Conservation (phyloP, 2,797 vertebrate species). For the Propithecus deckenii region DNA sequence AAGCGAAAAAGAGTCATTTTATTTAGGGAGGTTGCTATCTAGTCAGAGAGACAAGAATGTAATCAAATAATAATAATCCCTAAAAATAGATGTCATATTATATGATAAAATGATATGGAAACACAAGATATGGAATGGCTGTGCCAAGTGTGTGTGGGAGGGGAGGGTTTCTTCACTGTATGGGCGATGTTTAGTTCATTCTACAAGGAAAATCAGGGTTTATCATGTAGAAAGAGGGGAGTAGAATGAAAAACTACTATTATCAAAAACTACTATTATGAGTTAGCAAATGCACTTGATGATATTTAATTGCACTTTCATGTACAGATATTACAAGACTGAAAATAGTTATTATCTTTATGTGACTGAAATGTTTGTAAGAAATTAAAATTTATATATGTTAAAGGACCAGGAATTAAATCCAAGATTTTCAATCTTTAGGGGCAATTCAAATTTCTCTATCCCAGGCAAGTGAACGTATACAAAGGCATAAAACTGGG, state of each 20-base stretch:
- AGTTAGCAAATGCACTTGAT: background rate
- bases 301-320: background rate
- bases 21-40: background rate
- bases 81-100: background rate
- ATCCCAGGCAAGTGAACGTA: background rate
- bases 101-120: background rate
- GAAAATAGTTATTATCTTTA: background rate
- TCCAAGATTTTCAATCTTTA: background rate
- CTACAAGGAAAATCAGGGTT: background rate
- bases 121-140: background rate
- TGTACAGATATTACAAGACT: background rate
- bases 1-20: background rate
- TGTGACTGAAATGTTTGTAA: background rate
- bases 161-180: background rate
- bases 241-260: background rate
- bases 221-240: background rate
- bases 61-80: background rate
- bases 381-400: background rate
- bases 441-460: background rate
- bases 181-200: background rate
- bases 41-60: background rate
- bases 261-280: background rate
- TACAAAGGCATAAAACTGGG: background rate
- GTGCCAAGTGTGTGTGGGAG: fast-evolving
- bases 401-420: background rate